phyloP scores from a whole-genome alignment of 2,888 invertebrate species.

The Leucozona laternaria region DNA sequence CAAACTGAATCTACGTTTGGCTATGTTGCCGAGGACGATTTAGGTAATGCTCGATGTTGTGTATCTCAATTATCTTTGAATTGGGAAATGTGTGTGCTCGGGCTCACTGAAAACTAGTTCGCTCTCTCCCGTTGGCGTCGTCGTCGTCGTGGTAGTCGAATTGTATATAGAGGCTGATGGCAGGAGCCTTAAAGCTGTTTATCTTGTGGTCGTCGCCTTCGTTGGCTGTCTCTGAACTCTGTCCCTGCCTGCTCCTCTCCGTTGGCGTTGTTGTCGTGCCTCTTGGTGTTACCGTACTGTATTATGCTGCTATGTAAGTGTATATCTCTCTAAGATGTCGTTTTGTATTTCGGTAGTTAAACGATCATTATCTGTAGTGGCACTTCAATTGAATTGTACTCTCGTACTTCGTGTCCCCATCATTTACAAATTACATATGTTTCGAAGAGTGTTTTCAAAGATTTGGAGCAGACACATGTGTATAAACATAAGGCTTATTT shows the following conservation, averaged over 20 bases:
- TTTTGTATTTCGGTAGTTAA: slow-evolving; percentile 69
- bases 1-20: slow-evolving; percentile 39
- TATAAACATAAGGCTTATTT: neutral
- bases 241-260: too few species aligned
- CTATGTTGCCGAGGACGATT: slow-evolving; percentile 1
- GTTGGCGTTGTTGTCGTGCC: slow-evolving; percentile 14
- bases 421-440: slow-evolving; percentile 73
- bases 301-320: neutral
- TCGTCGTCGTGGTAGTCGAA: neutral
- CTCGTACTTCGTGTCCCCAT: slow-evolving; percentile 69
- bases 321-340: slow-evolving; percentile 32
- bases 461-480: slow-evolving; percentile 42
- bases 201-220: slow-evolving; percentile 34
- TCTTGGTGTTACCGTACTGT: neutral
- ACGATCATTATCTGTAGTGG: slow-evolving; percentile 72
- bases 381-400: slow-evolving; percentile 74
- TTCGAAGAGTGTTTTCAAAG: slow-evolving; percentile 55
- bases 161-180: neutral
- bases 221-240: neutral
- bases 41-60: slow-evolving; percentile 35
- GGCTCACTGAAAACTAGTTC: slow-evolving; percentile 57
- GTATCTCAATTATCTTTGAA: slow-evolving; percentile 66
- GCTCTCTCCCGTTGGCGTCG: slow-evolving; percentile 1
- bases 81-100: slow-evolving; percentile 35
- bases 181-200: slow-evolving; percentile 44